Evolutionary conservation across 2,888 invertebrate genomes (phyloP).

Genomic region (Chesias legatella): DNA sequence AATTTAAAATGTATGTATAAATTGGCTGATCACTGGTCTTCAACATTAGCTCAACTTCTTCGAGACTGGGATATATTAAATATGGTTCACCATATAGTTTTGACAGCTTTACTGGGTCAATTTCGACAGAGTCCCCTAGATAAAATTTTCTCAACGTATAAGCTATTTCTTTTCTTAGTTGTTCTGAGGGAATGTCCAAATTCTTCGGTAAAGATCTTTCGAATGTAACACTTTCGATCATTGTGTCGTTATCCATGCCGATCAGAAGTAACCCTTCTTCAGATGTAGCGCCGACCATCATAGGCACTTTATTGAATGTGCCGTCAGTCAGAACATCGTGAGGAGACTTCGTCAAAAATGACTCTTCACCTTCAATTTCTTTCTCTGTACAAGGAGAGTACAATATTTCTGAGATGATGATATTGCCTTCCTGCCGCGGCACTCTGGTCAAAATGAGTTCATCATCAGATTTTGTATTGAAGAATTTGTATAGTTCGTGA

Average conservation of each 20-base stretch:
- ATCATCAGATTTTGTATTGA: slow-evolving; percentile 47
- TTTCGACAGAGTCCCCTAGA: slow-evolving; percentile 44
- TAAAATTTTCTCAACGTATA: slow-evolving; percentile 54
- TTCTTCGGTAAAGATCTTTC: slow-evolving; percentile 57
- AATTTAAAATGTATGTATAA: slow-evolving; percentile 54
- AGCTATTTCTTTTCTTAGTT: slow-evolving; percentile 37
- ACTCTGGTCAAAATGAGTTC: slow-evolving; percentile 55
- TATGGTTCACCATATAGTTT: slow-evolving; percentile 49
- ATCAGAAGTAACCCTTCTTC: slow-evolving; percentile 57
- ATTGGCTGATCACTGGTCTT: slow-evolving; percentile 44
- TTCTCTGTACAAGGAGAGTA: slow-evolving; percentile 57
- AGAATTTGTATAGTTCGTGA: slow-evolving; percentile 48
- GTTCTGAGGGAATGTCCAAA: slow-evolving; percentile 41
- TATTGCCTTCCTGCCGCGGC: slow-evolving; percentile 48
- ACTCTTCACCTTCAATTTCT: slow-evolving; percentile 52
- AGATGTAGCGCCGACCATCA: slow-evolving; percentile 53
- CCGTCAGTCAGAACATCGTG: slow-evolving; percentile 46
- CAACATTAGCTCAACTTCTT: slow-evolving; percentile 50
- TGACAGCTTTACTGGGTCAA: slow-evolving; percentile 46
- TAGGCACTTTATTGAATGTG: slow-evolving; percentile 56
- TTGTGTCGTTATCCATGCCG: slow-evolving; percentile 49
- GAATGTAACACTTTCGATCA: slow-evolving; percentile 41
- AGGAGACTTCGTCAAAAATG: slow-evolving; percentile 57
- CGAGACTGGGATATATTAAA: slow-evolving; percentile 43
- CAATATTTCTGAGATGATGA: slow-evolving; percentile 48